These are phyloP conservation scores for Heliocidaris erythrogramma DNA, from an alignment of 35 echinoderm and acorn worm species.

Conservation along the genomic window DNA sequence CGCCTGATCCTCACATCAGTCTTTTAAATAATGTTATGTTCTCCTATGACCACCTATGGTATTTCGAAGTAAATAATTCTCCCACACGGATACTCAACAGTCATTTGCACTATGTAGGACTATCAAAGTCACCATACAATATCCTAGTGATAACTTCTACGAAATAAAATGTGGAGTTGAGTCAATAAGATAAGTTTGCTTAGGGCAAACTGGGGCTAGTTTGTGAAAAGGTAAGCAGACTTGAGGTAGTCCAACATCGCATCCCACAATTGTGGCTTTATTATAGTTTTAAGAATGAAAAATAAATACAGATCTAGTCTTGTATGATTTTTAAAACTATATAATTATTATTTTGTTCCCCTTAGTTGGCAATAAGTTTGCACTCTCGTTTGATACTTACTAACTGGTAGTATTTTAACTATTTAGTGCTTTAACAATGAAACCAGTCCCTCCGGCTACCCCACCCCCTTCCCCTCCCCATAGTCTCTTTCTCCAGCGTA, in stretches of 20 bases:
- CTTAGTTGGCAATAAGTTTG: background rate
- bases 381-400: background rate
- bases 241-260: no score
- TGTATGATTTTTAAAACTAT: background rate
- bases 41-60: background rate
- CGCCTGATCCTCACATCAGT: no score
- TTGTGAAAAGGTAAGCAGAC: background rate
- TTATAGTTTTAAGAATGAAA: background rate
- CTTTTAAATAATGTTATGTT: no score
- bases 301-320: background rate
- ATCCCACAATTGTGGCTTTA: no score
- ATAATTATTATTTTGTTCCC: background rate
- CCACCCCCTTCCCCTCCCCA: no score
- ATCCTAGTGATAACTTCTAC: background rate
- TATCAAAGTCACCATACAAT: background rate
- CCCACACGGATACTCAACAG: background rate
- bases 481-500: no score
- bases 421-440: no score
- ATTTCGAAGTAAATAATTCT: background rate
- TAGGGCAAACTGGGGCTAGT: background rate
- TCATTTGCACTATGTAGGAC: background rate
- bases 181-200: slow-evolving; percentile 21
- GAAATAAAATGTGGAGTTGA: background rate
- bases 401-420: background rate
- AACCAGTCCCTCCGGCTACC: no score